A percentile compares a stretch with the other conserved stretches of the same genome.
These are phyloP conservation scores for Alloplasta piceator DNA, from an alignment of 2,888 invertebrate species.

Conservation along the genomic window DNA sequence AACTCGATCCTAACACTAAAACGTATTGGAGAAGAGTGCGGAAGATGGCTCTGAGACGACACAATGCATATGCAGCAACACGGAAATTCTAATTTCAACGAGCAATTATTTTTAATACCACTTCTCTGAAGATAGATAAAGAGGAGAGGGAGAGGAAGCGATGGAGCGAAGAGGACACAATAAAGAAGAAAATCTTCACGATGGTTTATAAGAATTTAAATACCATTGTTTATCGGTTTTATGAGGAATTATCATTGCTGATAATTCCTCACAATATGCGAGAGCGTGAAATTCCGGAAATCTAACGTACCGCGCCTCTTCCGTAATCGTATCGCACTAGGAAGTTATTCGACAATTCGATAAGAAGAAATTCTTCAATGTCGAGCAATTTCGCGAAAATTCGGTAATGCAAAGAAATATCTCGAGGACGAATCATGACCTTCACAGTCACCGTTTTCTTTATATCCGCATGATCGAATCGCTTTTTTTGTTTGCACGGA, in stretches of 20 bases:
- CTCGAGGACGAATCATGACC: no score
- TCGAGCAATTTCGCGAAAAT: no score
- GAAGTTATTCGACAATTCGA: slow-evolving; percentile 5
- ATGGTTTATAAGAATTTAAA: background rate
- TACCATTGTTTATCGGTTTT: background rate
- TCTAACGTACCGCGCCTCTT: slow-evolving; percentile 15
- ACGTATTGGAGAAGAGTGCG: slow-evolving; percentile 92
- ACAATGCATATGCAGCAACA: slow-evolving; percentile 87
- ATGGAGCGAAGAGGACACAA: background rate
- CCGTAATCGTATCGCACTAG: background rate
- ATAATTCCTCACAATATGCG: background rate
- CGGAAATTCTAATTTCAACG: slow-evolving; percentile 85
- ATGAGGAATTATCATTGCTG: background rate
- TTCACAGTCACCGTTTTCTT: no score
- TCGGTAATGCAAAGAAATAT: no score
- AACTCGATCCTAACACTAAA: slow-evolving; percentile 91
- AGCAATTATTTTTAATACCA: background rate
- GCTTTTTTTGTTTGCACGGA: no score
- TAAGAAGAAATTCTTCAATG: background rate
- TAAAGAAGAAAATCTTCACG: background rate
- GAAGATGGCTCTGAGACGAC: slow-evolving; percentile 86
- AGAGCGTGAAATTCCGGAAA: background rate
- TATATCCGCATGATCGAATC: no score
- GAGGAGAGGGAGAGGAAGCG: background rate
- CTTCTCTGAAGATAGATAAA: slow-evolving; percentile 36